Evolutionary conservation across 2,888 invertebrate species (phyloP), one percentile per base, ranked within the genome.

Genomic region (Watsonalla binaria): DNA sequence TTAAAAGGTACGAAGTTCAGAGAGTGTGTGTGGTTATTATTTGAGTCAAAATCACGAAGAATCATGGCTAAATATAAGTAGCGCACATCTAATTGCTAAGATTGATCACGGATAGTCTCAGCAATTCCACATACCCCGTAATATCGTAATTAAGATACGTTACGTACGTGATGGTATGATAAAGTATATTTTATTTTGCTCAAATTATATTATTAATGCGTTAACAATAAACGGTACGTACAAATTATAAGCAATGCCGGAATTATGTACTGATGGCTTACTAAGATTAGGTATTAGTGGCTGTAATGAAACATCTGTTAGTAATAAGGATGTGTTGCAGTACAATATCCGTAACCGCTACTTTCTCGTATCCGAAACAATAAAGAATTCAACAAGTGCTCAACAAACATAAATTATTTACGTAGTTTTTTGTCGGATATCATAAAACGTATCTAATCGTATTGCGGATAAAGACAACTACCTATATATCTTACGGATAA

Each of bases 231-330:
- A 51, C 35, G 53, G 39, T 39, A 55, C 47, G 53, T 24, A 46
- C 50, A 47, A 37, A 37, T 49, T 47, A n/a, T 47, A 14, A 39
- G 37, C 37, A 49, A 39, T 11, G 14, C 9, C 15, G 14, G 49
- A 49, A 39, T 60, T 59, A 62, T 63, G 55, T 61, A 61, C 59
- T 68, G 79, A 81, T 81, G 78, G 65, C 67, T 77, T 70, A 76
- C 68, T 70, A 62, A 80, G 79, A 81, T 76, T 63, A 39, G 9
- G 14, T 49, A 49, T 49, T 39, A 15, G 14, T 7, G 37, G 13
- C 48, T 48, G 37, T 37, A 14, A 8, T 46, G 13, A 48, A 37
- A 14, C 37, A 37, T 48, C 35, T 48, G 35, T 15, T 15, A 4
- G 7, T 33, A 2, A 6, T 49, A 37, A 37, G 37, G 37, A 49